Evolutionary conservation across 2,888 invertebrate species (phyloP), one percentile per base, ranked within the genome.

Genomic region (Nemotelus nigrinus): DNA sequence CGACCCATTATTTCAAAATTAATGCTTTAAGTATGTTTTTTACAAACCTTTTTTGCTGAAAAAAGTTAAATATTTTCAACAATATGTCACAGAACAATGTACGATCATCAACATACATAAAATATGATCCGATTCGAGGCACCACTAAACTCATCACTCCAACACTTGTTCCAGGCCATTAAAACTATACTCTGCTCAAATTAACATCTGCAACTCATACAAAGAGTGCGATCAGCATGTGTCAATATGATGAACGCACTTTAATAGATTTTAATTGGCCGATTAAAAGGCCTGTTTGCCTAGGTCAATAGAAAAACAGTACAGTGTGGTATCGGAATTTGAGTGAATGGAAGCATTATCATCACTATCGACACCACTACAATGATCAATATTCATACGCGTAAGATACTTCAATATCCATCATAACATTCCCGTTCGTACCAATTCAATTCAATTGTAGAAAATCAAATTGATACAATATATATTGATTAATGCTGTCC

Each of bases 261-360:
- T 74, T 44, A 74, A 74, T 74, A 41, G 41, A 74, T 39, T n/a
- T 10, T 63, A 74, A 74, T 74, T 74, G 48, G 41, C 47, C 48
- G n/a, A n/a, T 58, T 25, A 43, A 74, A 41, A 43, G n/a, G 8
- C 48, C 41, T 25, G 60, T 3, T 58, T 60, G 45, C 45, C 58
- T 58, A 47, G 47, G 39, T 58, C 58, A 68, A 68, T 68, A 53
- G 41, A 39, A 39, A 25, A 53, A 53, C n/a, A 39, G 10, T 6
- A n/a, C 65, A 45, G 47, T 45, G 47, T 45, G 65, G 47, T 2
- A 65, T 65, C 44, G 47, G 8, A 50, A 5, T 43, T 8, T 65
- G 45, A 45, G 45, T 8, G 8, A 44, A 44, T 65, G 47, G 65
- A 10, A 1, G 39, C 67, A 44, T 3, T 25, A 65, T 10, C 43